Evolutionary conservation across 2,797 vertebrate genomes (phyloP), one percentile per base, ranked within the genome.

Genomic region (Catamblyrhynchus diadema): DNA sequence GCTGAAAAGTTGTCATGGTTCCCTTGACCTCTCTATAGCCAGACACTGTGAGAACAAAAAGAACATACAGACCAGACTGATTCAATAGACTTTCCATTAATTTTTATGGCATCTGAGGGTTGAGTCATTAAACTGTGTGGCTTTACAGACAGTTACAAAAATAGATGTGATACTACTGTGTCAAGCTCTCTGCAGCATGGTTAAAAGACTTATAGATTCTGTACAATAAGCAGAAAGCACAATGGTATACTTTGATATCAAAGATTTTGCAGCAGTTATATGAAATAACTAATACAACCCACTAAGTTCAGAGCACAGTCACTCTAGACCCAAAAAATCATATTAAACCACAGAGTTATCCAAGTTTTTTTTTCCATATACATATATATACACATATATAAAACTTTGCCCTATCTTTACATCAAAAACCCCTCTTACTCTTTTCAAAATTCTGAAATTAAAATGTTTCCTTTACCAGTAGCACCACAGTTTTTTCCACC

Each of bases 1-100:
- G 82, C 59, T 94, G 82, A 91, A 88, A 75, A 84, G 85, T 73
- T 93, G 89, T 95, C 94, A 80, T 50, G 89, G 73, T 95, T 95
- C 91, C 85, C 82, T 93, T 94, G 94, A 95, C 94, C 95, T 83
- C 75, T 64, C 72, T 73, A 48, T 42, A 94, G 85, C 56, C n/a
- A 65, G 82, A 88, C 74, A 39, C 30, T 57, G 27, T 0, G 30
- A 86, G 93, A 94, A 97, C 96, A 97, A 96, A 91, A 91, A 65
- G 89, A 93, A 90, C 92, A 95, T 53, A 95, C 56, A 96, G 71
- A 94, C 66, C 53, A 74, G 61, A 89, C 47, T 2, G 1, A 80
- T 62, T 94, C 77, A 84, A 70, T 23, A 82, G 80, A 86, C 82
- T 84, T 93, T 57, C 73, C 77, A 94, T 96, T 94, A 86, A 84